Percentiles rank a stretch among this genome's conserved stretches.
These are phyloP conservation scores for Champsocephalus gunnari DNA, from an alignment of 2,797 vertebrate genomes.

Conservation along the genomic window DNA sequence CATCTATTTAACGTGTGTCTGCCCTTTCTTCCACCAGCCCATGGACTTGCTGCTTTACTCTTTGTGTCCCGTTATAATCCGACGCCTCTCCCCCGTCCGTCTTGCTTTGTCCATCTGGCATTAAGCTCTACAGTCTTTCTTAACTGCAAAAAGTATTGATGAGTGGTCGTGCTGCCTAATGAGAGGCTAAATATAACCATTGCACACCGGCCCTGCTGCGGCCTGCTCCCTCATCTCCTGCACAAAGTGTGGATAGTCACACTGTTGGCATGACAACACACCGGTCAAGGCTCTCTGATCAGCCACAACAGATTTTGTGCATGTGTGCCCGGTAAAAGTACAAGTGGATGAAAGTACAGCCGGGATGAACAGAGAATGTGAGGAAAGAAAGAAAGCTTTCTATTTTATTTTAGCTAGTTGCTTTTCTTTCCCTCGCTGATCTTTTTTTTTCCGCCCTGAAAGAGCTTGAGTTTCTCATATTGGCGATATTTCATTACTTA, in stretches of 20 bases:
- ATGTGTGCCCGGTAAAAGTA: conserved; percentile 51
- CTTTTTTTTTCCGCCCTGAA: neutral
- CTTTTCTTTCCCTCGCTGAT: neutral
- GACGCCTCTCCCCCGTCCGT: conserved; percentile 3
- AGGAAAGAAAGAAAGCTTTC: conserved; percentile 4
- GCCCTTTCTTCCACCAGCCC: conserved; percentile 23
- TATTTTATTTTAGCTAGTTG: conserved; percentile 14
- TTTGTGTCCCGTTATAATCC: conserved; percentile 29
- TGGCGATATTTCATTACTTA: neutral
- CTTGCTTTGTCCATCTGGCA: conserved; percentile 37
- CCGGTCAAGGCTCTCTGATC: conserved; percentile 71
- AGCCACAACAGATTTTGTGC: conserved; percentile 73
- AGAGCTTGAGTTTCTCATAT: neutral
- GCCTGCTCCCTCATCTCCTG: conserved; percentile 74
- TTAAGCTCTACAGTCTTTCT: conserved; percentile 46
- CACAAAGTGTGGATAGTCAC: conserved; percentile 76
- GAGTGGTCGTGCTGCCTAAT: conserved; percentile 74
- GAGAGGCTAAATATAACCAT: conserved; percentile 80
- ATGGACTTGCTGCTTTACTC: conserved; percentile 26
- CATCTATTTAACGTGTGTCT: conserved; percentile 13
- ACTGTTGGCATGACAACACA: conserved; percentile 84
- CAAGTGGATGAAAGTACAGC: conserved; percentile 39
- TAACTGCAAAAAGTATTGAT: conserved; percentile 73
- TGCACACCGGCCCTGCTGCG: conserved; percentile 47
- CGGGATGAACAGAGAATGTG: neutral